Percentiles rank a stretch among this genome's conserved stretches.
Evolutionary conservation across 2,797 vertebrate species (phyloP).

Genomic region (Iguana delicatissima): DNA sequence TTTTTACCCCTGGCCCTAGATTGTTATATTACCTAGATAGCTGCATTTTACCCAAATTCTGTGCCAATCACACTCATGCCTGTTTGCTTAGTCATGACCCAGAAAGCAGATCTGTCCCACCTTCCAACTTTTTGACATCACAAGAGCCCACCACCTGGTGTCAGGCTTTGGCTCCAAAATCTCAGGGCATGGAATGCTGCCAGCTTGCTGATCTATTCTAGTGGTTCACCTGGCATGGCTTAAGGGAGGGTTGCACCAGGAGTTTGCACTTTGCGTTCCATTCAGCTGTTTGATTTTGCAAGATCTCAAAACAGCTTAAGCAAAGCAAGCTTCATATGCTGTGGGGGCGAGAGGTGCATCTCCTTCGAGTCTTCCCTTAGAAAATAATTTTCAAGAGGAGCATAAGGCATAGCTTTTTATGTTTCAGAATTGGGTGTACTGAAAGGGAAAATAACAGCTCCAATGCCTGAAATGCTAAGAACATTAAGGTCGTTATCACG

Average conservation of each 20-base stretch:
- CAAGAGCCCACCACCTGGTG: no score
- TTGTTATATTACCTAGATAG: no score
- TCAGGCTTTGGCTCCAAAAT: no score
- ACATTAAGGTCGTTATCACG: slow-evolving; percentile 28
- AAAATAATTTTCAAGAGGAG: not conserved
- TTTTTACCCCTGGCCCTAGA: no score
- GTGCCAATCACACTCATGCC: no score
- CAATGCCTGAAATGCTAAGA: slow-evolving; percentile 38
- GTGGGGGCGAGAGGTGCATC: not conserved
- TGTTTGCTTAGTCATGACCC: no score
- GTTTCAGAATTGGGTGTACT: slow-evolving; percentile 11
- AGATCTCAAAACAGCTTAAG: not conserved
- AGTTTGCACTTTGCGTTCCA: not conserved
- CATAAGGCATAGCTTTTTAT: not conserved
- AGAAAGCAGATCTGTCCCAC: no score
- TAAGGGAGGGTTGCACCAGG: not conserved
- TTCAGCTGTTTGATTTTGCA: not conserved
- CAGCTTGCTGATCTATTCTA: not conserved
- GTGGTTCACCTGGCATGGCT: not conserved
- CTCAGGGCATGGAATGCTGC: no score
- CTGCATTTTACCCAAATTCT: no score
- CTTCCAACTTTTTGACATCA: no score
- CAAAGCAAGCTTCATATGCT: not conserved
- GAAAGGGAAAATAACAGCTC: slow-evolving; percentile 16
- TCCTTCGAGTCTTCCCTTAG: not conserved